Evolutionary conservation across 2,888 invertebrate species (phyloP), one percentile per base, ranked within the genome.

Genomic region (Ceraclea dissimilis): DNA sequence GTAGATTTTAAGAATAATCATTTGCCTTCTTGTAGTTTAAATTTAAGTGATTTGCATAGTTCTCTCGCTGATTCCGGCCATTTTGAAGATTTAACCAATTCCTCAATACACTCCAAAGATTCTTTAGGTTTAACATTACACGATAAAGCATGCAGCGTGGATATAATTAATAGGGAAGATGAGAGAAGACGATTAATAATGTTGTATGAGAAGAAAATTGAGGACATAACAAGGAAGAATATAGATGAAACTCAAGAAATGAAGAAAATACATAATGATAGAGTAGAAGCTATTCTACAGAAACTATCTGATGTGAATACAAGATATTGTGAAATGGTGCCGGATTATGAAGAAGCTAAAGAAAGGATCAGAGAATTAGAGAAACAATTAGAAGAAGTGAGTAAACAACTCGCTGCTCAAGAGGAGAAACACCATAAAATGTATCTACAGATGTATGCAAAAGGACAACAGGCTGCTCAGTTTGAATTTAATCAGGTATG

Each of bases 61-160:
- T 90, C 90, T 22, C 84, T 88, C 66, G 86, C 89, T 54, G 91
- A 91, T 71, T 91, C 90, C 6, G 92, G 92, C 46, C 88, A 90
- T 73, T 91, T 87, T 71, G 92, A 92, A 69, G 91, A 91, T 72
- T 76, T 86, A 64, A 84, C 84, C 17, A 84, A 84, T 65, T 87
- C 88, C 51, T 87, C 88, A 54, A 76, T 88, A 60, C 85, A 87
- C 71, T 88, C 88, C 56, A 88, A 87, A 72, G 88, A 88, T 66
- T 84, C 85, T n/a, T 79, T 79, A 53, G 75, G 75, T 61, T 75
- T 78, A 65, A 69, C 76, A 33, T 76, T 78, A 51, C 79, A 81
- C 67, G 80, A 83, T 63, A 77, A 72, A 44, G 74, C 75, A 19
- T 78, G 77, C 63, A 75, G 74, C 72, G 77, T 76, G 52, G 76